A percentile compares a stretch with the other conserved stretches of the same genome.
Evolutionary conservation across 2,888 invertebrate genomes (phyloP).

Genomic region (Drosophila mettleri): DNA sequence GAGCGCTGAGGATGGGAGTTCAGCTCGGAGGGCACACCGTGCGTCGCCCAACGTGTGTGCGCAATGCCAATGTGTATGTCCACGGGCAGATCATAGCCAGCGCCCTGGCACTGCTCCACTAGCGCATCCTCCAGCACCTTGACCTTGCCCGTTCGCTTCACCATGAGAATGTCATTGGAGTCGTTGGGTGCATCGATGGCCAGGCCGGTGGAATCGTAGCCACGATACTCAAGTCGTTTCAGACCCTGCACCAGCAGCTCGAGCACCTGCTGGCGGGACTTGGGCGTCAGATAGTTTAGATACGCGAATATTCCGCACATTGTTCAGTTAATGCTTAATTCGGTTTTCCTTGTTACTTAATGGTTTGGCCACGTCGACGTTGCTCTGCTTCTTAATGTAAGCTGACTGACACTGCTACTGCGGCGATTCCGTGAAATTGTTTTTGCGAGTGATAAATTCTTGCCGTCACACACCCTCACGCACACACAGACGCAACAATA

Average conservation of each 20-base stretch:
- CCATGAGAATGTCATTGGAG: constrained; percentile 89
- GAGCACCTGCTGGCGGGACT: constrained; percentile 95
- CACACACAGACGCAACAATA: constrained; percentile 9
- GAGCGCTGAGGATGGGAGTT: constrained; percentile 99
- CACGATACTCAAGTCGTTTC: constrained; percentile 98
- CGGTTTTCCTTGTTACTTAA: constrained; percentile 19
- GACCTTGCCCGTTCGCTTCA: constrained; percentile 95
- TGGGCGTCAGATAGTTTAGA: constrained; percentile 98
- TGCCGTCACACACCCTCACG: constrained; percentile 23
- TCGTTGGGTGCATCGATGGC: constrained; percentile 91
- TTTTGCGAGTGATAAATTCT: constrained; percentile 44
- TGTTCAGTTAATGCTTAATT: constrained; percentile 9
- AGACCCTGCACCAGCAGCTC: constrained; percentile 96
- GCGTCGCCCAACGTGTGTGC: constrained; percentile 99
- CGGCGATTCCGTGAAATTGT: constrained; percentile 39
- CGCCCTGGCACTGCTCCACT: constrained; percentile 87
- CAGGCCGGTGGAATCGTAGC: constrained; percentile 99
- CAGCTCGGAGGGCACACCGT: constrained; percentile 95
- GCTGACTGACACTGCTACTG: constrained; percentile 14
- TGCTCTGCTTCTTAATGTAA: constrained; percentile 37
- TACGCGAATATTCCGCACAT: constrained; percentile 99
- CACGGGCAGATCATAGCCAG: constrained; percentile 88
- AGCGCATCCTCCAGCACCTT: constrained; percentile 95
- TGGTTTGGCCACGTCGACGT: constrained; percentile 49
- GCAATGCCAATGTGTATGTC: constrained; percentile 98